Conservation (phyloP, 2,797 vertebrate genomes). For the Emydoidea blandingii region DNA sequence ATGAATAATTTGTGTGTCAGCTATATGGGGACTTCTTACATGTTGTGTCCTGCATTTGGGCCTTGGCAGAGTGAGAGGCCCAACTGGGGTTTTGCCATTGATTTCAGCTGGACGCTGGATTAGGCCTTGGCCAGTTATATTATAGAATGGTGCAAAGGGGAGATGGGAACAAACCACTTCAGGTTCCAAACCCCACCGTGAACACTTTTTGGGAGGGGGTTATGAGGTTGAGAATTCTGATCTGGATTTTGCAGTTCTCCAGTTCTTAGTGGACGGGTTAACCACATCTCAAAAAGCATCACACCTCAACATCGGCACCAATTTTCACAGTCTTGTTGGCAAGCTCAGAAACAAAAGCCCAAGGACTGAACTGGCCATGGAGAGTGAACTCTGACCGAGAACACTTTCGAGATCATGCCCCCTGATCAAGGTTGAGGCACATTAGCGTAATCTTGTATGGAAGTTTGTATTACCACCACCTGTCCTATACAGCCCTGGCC, state of each 20-base stretch:
- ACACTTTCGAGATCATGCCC: neutral
- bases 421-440: neutral
- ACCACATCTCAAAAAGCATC: neutral
- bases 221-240: neutral
- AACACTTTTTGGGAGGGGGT: neutral
- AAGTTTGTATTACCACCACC: neutral
- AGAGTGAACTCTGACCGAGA: neutral
- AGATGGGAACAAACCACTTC: neutral
- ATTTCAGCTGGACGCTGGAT: slow-evolving; percentile 17
- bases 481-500: neutral
- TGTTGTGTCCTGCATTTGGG: neutral
- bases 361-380: neutral
- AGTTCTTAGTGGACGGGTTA: neutral
- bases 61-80: neutral
- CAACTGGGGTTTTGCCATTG: neutral
- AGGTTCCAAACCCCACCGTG: neutral
- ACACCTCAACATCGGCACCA: neutral
- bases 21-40: neutral
- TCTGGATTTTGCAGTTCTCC: neutral
- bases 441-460: neutral
- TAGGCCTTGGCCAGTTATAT: neutral
- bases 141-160: neutral
- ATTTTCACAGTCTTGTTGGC: neutral
- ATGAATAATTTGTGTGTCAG: neutral
- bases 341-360: neutral